Evolutionary conservation across 1,140 invertebrate genomes (phyloP), one percentile per base, ranked within the genome.

Genomic region (Laupala kohalensis): DNA sequence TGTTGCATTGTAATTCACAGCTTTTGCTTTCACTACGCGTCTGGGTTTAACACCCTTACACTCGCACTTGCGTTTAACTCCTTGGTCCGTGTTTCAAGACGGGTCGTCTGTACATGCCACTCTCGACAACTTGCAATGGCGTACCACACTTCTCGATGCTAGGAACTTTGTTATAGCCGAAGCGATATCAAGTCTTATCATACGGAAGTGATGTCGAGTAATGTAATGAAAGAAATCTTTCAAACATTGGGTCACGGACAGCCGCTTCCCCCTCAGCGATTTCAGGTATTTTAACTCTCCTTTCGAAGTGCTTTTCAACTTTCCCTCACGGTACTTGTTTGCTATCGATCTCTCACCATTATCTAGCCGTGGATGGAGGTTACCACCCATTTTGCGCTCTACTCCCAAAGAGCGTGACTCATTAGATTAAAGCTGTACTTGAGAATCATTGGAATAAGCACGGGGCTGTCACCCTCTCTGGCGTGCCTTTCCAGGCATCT

Each of bases 31-130:
- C 85, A 84, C 85, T 89, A 73, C 83, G 86, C 87, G 84, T 84
- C 84, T 84, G 81, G 84, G 86, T 84, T 88, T 87, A 75, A 77
- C 79, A 73, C 87, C 84, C 86, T 85, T 86, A 86, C 85, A 91
- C 90, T 93, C 83, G 90, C 90, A 84, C 82, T 88, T 85, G 88
- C 86, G 88, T 85, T 90, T 89, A 87, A 92, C 91, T 92, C 90
- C 90, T 92, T 93, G 90, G 90, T 93, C 91, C 89, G 90, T 93
- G 90, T 92, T 93, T 92, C 90, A 92, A 93, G 92, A 93, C 90
- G 90, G 90, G 90, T 89, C 88, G 85, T 84, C 84, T 84, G 84
- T 84, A 83, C 83, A 83, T 83, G 84, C 85, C 83, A 86, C n/a
- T n/a, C n/a, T n/a, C n/a, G n/a, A n/a, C n/a, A n/a, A n/a, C n/a